phyloP scores from a whole-genome alignment of 2,113 vertebrate species.

The Psettodes erumei region DNA sequence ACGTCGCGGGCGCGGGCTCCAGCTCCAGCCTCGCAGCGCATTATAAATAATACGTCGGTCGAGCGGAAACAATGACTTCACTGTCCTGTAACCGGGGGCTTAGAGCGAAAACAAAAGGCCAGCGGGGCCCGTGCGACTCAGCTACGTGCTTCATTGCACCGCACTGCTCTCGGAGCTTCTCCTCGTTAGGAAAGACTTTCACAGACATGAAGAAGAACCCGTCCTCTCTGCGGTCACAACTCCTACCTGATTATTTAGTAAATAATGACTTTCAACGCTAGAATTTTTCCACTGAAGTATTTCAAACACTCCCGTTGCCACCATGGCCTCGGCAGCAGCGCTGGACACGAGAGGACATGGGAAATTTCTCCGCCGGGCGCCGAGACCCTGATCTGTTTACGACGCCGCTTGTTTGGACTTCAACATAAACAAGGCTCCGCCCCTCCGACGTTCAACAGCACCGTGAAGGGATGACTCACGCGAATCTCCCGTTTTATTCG shows the following conservation, averaged over 20 bases:
- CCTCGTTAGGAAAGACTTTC: background rate
- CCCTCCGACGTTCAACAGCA: background rate
- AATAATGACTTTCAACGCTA: background rate
- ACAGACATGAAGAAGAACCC: background rate
- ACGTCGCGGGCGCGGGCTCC: no score
- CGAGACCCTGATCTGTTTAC: background rate
- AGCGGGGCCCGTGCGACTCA: background rate
- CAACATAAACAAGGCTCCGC: background rate
- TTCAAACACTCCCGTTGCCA: background rate
- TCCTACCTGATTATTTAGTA: background rate
- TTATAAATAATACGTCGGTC: conserved; percentile 1
- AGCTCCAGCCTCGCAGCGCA: background rate
- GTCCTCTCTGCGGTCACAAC: background rate
- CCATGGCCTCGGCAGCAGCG: background rate
- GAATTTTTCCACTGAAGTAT: background rate
- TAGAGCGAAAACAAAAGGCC: conserved; percentile 21
- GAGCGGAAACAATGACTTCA: conserved; percentile 25
- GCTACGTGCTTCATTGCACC: conserved; percentile 6
- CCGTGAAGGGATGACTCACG: background rate
- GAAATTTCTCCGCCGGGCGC: background rate
- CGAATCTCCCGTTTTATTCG: background rate
- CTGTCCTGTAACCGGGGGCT: conserved; percentile 21
- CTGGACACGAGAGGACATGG: background rate
- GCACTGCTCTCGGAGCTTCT: background rate
- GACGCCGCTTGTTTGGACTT: background rate